Conservation (phyloP, 1,140 invertebrate species). For the Platorchestia sp. region DNA sequence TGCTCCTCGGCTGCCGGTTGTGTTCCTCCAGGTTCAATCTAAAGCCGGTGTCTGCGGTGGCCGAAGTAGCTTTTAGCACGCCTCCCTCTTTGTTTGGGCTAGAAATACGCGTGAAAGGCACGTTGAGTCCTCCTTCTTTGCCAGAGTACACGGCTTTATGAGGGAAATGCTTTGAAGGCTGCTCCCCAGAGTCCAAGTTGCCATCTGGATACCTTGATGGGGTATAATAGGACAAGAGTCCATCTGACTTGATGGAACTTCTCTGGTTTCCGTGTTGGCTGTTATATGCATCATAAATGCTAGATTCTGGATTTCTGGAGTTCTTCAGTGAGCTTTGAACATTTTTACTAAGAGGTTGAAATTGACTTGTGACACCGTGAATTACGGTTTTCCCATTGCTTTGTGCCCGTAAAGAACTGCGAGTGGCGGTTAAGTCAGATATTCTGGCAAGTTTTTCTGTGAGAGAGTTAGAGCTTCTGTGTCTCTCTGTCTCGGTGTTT, state of each 20-base stretch:
- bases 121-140: not conserved
- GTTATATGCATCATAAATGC: not conserved
- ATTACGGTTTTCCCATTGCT: not conserved
- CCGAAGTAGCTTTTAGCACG: not conserved
- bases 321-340: not conserved
- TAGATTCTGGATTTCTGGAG: not conserved
- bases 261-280: not conserved
- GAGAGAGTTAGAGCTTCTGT: not conserved
- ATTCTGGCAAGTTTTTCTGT: not conserved
- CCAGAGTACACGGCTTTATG: not conserved
- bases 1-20: constrained; percentile 19
- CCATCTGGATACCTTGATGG: not conserved
- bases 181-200: not conserved
- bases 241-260: not conserved
- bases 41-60: not conserved
- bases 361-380: not conserved
- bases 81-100: not conserved
- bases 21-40: not conserved
- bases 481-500: not conserved
- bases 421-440: not conserved
- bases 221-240: not conserved
- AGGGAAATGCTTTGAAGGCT: constrained; percentile 22
- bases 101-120: constrained; percentile 1
- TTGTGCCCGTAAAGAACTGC: not conserved
- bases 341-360: not conserved